Base-by-base conservation (phyloP, 2,888 invertebrate genomes). In the Aspidiotus destructor region DNA sequence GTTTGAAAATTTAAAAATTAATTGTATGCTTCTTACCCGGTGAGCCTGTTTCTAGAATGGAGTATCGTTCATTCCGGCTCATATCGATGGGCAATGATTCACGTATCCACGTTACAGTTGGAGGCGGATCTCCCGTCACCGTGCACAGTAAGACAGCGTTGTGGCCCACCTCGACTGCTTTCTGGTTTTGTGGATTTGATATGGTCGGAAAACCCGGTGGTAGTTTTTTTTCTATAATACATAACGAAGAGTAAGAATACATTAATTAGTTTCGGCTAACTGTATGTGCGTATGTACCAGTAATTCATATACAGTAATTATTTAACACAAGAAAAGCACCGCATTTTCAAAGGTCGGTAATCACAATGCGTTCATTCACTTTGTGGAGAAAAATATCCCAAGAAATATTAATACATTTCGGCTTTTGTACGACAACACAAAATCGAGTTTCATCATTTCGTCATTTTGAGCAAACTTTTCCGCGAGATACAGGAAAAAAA, bases 91-190 rank as follows among this genome's bases (percentile, higher is more conserved):
- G 96, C 75, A 95, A 81, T 77, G 88, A 87, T 80, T 97, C 92
- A 78, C 93, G 89, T 73, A 97, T 85, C 98, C 98, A 99, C 73
- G 89, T 86, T 75, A 97, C 89, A 74, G 83, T 83, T 11, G 81
- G 83, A 7, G 89, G 88, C 44, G 86, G 94, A 75, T 83, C 87
- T 67, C 96, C 97, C 57, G 83, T 84, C 52, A 94, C 96, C 71
- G 88, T 85, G 80, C 98, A 99, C 57, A 87, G 86, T 75, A 99
- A 84, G 40, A 91, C 85, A 13, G 95, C 89, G 58, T 87, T 91
- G 79, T 93, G 91, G 16, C 94, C 95, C 73, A 92, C 93, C 80
- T 99, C 98, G 64, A 97, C 96, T 67, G 95, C 96, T 81, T 94
- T 92, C 70, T 93, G 88, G 71, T 85, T 86, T 0, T 97, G 95